Evolutionary conservation across 2,113 vertebrate species (phyloP).

Genomic region (Cryptotis parvus): DNA sequence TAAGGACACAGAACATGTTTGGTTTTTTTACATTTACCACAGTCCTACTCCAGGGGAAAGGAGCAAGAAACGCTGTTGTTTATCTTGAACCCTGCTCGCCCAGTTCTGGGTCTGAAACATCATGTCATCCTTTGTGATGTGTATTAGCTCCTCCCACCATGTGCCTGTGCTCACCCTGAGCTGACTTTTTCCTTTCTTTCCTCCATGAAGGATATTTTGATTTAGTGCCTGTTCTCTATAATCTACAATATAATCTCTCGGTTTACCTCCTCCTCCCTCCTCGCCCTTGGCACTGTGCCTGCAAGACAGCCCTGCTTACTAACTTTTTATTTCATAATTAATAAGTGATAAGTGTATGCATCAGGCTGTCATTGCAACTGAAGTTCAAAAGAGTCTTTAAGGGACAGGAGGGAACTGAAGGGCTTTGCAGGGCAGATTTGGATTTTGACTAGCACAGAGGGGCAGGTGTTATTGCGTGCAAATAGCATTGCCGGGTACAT

Average conservation of each 20-base stretch:
- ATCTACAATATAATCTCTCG: not conserved
- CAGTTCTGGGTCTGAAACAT: not conserved
- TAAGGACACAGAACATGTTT: not conserved
- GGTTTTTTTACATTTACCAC: not conserved
- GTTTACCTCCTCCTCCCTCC: not conserved
- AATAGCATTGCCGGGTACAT: not conserved
- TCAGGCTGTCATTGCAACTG: not conserved
- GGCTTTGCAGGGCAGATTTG: not conserved
- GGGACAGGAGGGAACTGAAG: not conserved
- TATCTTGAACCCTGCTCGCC: not conserved
- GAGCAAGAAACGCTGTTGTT: not conserved
- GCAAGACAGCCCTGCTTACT: not conserved
- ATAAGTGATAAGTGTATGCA: not conserved
- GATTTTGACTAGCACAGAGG: not conserved
- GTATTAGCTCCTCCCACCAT: not conserved
- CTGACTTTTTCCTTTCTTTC: not conserved
- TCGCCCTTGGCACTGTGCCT: not conserved
- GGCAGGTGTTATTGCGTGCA: not conserved
- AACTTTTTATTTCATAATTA: slow-evolving; percentile 3
- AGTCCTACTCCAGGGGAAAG: slow-evolving; percentile 24
- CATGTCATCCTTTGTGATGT: not conserved
- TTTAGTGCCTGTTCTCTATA: not conserved
- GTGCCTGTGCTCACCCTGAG: not conserved
- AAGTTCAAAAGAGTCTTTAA: slow-evolving; percentile 12
- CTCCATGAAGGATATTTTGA: not conserved